phyloP scores from a whole-genome alignment of 2,797 vertebrate species.

The Merluccius polli region DNA sequence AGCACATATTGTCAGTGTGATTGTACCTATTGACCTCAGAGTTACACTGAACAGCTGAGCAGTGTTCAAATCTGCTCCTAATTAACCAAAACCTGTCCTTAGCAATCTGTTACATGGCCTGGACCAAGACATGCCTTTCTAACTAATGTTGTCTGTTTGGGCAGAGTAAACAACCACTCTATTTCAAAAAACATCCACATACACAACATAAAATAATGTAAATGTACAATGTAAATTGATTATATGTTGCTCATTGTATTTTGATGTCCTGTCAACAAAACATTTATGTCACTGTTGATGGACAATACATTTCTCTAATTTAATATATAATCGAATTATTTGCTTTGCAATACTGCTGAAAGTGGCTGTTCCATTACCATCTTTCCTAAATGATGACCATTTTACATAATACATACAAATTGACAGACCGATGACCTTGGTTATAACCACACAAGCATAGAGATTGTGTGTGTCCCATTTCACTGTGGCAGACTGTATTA shows the following conservation, averaged over 20 bases:
- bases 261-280: neutral
- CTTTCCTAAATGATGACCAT: neutral
- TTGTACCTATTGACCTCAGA: neutral
- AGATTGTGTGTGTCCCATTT: neutral
- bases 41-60: neutral
- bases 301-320: neutral
- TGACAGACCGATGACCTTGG: neutral
- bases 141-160: neutral
- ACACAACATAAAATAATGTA: neutral
- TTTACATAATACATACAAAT: conserved; percentile 1
- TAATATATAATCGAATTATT: neutral
- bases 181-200: neutral
- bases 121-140: too few species aligned
- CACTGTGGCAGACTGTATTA: neutral
- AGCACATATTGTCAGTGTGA: neutral
- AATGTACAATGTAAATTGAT: neutral
- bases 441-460: neutral
- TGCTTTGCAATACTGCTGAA: conserved; percentile 1
- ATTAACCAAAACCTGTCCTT: neutral
- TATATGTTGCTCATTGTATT: neutral
- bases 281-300: neutral
- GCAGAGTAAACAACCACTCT: neutral
- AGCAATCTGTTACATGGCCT: neutral
- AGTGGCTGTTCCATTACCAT: neutral
- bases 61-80: neutral